Conservation (phyloP, 2,113 vertebrate genomes). For the Mastomys natalensis region DNA sequence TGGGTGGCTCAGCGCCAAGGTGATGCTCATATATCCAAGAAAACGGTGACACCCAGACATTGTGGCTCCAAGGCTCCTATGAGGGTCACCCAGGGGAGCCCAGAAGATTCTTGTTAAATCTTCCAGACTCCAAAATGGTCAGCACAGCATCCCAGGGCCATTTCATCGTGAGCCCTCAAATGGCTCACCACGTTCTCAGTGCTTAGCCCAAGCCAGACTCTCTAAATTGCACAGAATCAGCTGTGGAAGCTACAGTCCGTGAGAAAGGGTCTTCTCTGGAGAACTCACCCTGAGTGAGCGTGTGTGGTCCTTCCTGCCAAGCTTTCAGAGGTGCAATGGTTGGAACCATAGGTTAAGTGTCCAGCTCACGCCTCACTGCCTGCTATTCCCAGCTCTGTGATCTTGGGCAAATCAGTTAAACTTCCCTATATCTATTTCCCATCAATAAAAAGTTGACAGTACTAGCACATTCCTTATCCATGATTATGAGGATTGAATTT, state of each 20-base stretch:
- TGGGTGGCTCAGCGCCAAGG: neutral
- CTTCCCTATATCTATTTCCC: neutral
- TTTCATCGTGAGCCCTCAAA: neutral
- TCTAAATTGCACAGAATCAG: neutral
- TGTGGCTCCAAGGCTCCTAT: neutral
- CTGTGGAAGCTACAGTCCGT: neutral
- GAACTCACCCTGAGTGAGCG: neutral
- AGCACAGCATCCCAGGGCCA: neutral
- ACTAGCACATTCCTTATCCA: neutral
- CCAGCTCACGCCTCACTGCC: rapidly evolving
- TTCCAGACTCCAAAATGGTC: constrained; percentile 3
- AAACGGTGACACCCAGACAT: neutral
- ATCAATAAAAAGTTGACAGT: neutral
- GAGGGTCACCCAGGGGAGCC: neutral
- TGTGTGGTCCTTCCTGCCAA: neutral
- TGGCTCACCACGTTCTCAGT: neutral
- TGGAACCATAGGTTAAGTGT: neutral
- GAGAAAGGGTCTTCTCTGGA: neutral
- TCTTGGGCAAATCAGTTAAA: neutral
- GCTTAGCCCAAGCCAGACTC: neutral
- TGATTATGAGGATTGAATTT: rapidly evolving
- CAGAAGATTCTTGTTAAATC: neutral
- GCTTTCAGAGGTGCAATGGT: too few species aligned
- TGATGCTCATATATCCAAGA: neutral
- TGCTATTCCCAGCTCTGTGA: neutral